phyloP scores from a whole-genome alignment of 2,113 vertebrate species.

The Coptodon bakossiorum region DNA sequence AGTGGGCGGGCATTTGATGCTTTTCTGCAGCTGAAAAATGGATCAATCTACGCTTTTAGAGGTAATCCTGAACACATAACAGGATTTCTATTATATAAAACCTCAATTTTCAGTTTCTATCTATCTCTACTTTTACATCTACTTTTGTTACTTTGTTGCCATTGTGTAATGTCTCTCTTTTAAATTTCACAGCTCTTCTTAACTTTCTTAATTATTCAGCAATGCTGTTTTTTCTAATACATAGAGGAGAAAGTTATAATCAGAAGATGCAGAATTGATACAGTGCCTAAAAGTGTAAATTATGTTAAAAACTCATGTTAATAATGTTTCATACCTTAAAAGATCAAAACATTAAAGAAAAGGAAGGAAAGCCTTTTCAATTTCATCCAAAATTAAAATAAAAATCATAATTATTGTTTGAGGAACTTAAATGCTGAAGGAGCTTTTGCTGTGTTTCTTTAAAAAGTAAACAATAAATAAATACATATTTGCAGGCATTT shows the following conservation, averaged over 20 bases:
- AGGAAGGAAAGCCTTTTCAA: background rate
- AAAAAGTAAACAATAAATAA: background rate
- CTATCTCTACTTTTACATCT: background rate
- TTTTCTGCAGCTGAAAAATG: slow-evolving; percentile 90
- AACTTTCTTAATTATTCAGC: background rate
- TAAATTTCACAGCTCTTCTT: background rate
- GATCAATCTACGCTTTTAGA: slow-evolving; percentile 89
- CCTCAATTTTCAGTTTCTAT: background rate
- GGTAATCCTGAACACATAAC: slow-evolving; percentile 64
- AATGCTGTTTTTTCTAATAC: background rate
- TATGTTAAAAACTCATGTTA: background rate
- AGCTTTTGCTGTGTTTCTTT: background rate
- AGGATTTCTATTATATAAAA: background rate
- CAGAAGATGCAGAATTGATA: background rate
- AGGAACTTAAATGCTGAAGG: background rate
- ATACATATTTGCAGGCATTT: background rate
- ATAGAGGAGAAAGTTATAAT: background rate
- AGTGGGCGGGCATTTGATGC: slow-evolving; percentile 83
- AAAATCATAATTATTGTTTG: background rate
- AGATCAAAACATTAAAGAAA: background rate
- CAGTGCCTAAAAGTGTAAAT: background rate
- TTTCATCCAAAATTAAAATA: background rate
- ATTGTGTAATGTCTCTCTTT: background rate
- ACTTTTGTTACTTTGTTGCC: background rate
- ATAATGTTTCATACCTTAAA: background rate